Percentiles rank a stretch among this genome's conserved stretches.
Evolutionary conservation across 2,797 vertebrate genomes (phyloP).

Genomic region (Potorous gilbertii): DNA sequence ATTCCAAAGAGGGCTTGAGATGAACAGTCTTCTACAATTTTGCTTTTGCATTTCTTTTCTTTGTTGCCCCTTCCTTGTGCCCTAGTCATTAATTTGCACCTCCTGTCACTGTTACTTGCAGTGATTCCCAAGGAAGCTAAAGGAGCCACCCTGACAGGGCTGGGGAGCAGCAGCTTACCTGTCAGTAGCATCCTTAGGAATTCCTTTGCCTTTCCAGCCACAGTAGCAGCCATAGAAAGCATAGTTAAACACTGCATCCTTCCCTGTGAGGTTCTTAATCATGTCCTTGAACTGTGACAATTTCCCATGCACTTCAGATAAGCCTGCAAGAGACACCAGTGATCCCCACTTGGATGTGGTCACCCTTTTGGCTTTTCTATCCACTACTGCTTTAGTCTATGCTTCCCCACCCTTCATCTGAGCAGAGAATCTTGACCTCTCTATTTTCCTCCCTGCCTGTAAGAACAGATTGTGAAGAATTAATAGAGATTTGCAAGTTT

Average conservation of each 20-base stretch:
- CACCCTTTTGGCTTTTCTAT: neutral
- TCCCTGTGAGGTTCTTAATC: neutral
- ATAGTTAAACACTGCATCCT: accelerated
- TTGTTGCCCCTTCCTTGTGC: too few relatives aligned
- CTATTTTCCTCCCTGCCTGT: neutral
- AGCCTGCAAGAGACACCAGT: neutral
- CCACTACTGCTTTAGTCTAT: neutral
- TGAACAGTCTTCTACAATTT: too few relatives aligned
- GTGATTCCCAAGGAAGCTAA: neutral
- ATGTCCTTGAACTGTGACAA: neutral
- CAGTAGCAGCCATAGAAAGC: slow-evolving; percentile 67
- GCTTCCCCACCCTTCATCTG: neutral
- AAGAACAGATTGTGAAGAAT: neutral
- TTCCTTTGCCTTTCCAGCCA: neutral
- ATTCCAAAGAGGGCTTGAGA: too few relatives aligned
- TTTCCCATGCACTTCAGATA: neutral
- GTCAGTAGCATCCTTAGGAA: slow-evolving; percentile 56
- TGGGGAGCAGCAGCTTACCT: slow-evolving; percentile 22
- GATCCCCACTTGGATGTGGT: neutral
- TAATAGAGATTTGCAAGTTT: neutral
- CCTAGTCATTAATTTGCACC: too few relatives aligned
- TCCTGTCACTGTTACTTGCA: too few relatives aligned
- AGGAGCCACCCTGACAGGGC: neutral
- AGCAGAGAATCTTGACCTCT: neutral
- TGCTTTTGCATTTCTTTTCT: too few relatives aligned